Base-by-base conservation (phyloP, 2,888 invertebrate genomes). In the Chloromyia formosa region DNA sequence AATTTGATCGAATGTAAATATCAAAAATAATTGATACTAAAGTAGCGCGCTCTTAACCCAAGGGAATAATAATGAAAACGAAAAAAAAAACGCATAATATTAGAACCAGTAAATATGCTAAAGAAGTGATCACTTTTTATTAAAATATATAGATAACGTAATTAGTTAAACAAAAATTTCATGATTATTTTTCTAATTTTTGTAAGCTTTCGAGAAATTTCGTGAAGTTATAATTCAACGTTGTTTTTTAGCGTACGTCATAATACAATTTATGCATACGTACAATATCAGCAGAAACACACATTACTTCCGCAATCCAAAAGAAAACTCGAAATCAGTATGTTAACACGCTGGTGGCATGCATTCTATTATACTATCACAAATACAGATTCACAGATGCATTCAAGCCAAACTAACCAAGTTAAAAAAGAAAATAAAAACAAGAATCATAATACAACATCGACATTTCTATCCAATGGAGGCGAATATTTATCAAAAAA, bases 381-480 rank as follows among this genome's bases (percentile, higher is more conserved):
- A 35, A 64, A 42, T 16, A 40, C 5, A 40, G 40, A 56, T 49
- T 12, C 49, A 49, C 2, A 12, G 16, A 58, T 22, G 12, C 20
- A 22, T 58, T 18, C 1, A 58, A 58, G 3, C 12, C 2, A 5
- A 58, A 22, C 14, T 22, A 23, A 61, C 42, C 42, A 60, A 27
- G 9, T 20, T 61, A 27, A 56, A 45, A 9, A 14, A 61, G 35
- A 61, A 49, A 73, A 62, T 16, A 27, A 49, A 73, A 54, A 42
- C 18, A 64, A 18, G 66, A 74, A 66, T 56, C 27, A 73, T 45
- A 60, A 23, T 35, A 73, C 64, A 69, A 76, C 76, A 76, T 76
- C 69, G 76, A 75, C 73, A 76, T 74, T 76, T 73, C 74, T 76
- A 73, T 73, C 18, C 72, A 71, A 73, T 7, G 61, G 20, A 62